phyloP scores from a whole-genome alignment of 92 coral and sea anemone species.

The Bergia puertoricense region DNA sequence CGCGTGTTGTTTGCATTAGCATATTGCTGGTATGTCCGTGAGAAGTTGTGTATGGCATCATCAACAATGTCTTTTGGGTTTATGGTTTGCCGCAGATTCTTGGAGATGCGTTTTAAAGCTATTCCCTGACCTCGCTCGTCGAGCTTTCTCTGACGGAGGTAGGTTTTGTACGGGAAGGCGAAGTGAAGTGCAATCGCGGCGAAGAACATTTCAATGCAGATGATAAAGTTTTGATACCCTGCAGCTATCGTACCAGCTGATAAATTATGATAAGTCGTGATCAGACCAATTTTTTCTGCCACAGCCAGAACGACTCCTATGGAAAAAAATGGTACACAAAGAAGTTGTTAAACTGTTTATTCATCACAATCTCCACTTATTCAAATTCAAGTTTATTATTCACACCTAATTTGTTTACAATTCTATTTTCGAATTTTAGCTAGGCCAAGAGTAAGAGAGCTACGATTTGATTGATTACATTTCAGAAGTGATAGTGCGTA shows the following conservation, averaged over 20 bases:
- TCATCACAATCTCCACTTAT: too few species aligned
- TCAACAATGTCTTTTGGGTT: conserved; percentile 97
- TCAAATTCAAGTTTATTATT: too few species aligned
- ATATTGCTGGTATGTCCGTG: conserved; percentile 92
- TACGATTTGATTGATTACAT: too few species aligned
- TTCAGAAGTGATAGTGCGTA: too few species aligned
- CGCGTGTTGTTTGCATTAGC: conserved; percentile 81
- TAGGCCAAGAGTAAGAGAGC: too few species aligned
- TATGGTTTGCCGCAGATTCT: conserved; percentile 89
- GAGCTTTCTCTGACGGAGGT: conserved; percentile 85
- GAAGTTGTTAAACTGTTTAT: too few species aligned
- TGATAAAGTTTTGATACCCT: conserved; percentile 93
- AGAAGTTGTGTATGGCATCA: conserved; percentile 98
- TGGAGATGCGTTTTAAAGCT: conserved; percentile 92
- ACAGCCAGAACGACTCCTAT: conserved; percentile 90
- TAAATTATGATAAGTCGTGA: conserved; percentile 79
- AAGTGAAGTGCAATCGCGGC: conserved; percentile 92
- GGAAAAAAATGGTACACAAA: too few species aligned
- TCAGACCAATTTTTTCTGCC: conserved; percentile 89
- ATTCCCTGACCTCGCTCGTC: conserved; percentile 96
- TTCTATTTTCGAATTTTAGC: too few species aligned
- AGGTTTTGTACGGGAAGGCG: conserved; percentile 92
- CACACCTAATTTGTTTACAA: too few species aligned
- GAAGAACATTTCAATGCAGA: conserved; percentile 98
- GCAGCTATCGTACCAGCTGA: conserved; percentile 99